Evolutionary conservation across 2,888 invertebrate species (phyloP).

Genomic region (Tetragnatha montana): DNA sequence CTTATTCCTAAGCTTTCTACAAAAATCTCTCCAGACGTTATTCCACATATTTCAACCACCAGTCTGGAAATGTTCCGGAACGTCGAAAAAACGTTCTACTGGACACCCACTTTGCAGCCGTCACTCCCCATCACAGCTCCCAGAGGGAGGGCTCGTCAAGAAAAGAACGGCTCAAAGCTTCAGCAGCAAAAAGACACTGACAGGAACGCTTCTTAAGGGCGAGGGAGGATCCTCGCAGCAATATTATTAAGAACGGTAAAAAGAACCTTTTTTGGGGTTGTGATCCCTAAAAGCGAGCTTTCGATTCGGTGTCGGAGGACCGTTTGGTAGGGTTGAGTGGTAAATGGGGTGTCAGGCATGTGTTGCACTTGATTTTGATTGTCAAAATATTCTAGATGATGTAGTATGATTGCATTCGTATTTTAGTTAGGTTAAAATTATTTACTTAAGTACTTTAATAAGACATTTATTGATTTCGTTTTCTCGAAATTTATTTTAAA

Average conservation of each 20-base stretch:
- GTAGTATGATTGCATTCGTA: background rate
- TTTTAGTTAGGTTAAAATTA: too few species aligned
- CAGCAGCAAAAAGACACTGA: background rate
- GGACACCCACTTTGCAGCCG: constrained; percentile 52
- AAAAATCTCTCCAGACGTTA: too few species aligned
- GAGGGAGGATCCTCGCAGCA: background rate
- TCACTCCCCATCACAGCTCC: constrained; percentile 30
- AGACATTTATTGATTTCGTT: too few species aligned
- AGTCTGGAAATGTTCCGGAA: too few species aligned
- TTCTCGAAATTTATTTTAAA: too few species aligned
- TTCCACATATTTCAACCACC: too few species aligned
- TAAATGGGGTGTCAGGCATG: background rate
- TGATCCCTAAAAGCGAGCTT: constrained; percentile 20
- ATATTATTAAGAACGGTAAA: background rate
- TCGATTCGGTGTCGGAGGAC: constrained; percentile 26
- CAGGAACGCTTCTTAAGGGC: background rate
- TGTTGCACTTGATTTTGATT: background rate
- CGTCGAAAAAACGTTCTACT: background rate
- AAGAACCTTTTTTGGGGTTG: constrained; percentile 1
- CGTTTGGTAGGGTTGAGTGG: background rate
- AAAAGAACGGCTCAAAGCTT: background rate
- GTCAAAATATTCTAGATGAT: background rate
- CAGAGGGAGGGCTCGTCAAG: background rate
- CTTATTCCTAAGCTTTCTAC: too few species aligned
- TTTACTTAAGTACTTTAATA: too few species aligned